Conservation (phyloP, 37 sponge, comb jelly and placozoan genomes). For the Ianthella basta region DNA sequence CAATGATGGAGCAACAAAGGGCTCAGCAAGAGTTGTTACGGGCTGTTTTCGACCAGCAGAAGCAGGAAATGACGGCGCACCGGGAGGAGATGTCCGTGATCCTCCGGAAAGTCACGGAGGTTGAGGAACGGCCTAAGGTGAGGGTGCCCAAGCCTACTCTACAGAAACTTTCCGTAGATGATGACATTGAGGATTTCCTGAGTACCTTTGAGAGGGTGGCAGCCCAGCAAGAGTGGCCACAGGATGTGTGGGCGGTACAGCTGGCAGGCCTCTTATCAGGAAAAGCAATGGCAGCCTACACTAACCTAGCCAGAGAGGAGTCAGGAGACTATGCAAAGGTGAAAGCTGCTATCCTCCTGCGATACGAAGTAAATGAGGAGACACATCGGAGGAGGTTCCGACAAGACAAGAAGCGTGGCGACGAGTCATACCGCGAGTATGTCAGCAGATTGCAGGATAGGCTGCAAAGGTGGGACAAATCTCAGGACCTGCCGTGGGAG, state of each 20-base stretch:
- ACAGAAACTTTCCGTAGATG: not conserved
- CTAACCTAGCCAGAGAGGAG: not conserved
- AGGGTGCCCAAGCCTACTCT: not conserved
- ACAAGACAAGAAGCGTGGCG: not conserved
- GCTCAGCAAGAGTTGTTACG: not conserved
- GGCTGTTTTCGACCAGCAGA: not conserved
- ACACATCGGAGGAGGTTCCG: constrained; percentile 22
- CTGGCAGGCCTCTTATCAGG: not conserved
- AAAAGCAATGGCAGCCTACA: not conserved
- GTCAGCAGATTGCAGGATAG: not conserved
- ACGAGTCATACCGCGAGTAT: constrained; percentile 16
- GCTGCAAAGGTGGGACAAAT: not conserved
- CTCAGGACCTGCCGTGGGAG: no score
- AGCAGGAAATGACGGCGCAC: not conserved
- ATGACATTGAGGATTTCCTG: not conserved
- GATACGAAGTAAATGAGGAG: not conserved
- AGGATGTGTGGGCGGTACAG: not conserved
- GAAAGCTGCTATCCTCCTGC: not conserved
- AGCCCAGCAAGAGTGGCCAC: not conserved
- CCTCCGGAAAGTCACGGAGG: not conserved
- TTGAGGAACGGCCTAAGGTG: not conserved
- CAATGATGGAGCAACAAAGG: constrained; percentile 1
- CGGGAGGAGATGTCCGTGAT: not conserved
- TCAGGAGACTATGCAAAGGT: not conserved
- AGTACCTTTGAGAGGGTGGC: constrained; percentile 3